Percentiles rank a stretch among this genome's conserved stretches.
Evolutionary conservation across 1,140 invertebrate species (phyloP).

Genomic region (Antheraea pernyi): DNA sequence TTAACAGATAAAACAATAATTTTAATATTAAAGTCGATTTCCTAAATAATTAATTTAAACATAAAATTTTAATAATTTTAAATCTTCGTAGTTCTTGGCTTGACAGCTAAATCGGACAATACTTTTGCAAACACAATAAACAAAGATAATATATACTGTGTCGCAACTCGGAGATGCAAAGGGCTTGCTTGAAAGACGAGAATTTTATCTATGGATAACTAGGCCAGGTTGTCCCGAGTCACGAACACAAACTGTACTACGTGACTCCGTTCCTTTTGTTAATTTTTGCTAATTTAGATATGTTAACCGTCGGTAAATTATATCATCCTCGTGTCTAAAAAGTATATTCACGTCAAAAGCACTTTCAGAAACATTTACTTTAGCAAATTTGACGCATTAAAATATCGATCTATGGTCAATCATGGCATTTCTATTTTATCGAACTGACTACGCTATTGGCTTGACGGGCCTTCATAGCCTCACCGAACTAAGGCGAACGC

Average conservation of each 20-base stretch:
- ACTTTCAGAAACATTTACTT: background rate
- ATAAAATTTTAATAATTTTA: no score
- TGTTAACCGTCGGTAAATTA: background rate
- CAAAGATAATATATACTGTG: background rate
- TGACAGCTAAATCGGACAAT: background rate
- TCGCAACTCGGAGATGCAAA: background rate
- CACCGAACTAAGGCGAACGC: no score
- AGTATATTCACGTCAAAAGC: background rate
- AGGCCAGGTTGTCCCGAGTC: background rate
- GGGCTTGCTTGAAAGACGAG: background rate
- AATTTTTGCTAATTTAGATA: background rate
- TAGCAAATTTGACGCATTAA: background rate
- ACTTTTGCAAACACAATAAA: conserved; percentile 5
- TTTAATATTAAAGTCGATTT: background rate
- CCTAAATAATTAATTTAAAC: background rate
- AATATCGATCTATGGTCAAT: background rate
- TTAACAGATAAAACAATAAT: background rate
- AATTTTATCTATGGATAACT: background rate
- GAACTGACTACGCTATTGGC: no score
- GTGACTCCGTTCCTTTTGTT: background rate
- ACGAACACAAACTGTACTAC: background rate
- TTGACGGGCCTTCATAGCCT: no score
- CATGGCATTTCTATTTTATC: no score
- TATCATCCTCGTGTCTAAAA: background rate
- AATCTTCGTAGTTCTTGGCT: background rate